These are phyloP conservation scores for Pseudorectes ferrugineus DNA, from an alignment of 2,113 vertebrate genomes.

Conservation along the genomic window DNA sequence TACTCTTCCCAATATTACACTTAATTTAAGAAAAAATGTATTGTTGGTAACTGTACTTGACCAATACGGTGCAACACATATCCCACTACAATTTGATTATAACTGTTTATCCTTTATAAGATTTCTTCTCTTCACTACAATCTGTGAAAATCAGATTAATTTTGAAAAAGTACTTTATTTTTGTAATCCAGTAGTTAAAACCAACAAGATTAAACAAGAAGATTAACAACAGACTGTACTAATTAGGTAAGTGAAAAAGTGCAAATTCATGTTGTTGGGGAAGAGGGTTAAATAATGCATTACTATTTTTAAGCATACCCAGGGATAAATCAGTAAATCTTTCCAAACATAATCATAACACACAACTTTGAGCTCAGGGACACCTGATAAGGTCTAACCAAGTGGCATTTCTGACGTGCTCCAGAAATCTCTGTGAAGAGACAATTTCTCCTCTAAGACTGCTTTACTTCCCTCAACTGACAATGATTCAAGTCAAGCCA, in stretches of 20 bases:
- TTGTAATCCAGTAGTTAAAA: not conserved
- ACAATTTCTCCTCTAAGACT: not conserved
- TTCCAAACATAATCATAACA: not conserved
- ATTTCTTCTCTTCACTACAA: not conserved
- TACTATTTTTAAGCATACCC: not conserved
- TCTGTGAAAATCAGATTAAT: not conserved
- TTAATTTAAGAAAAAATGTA: not conserved
- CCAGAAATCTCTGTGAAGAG: not conserved
- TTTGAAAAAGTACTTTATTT: not conserved
- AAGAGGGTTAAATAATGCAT: not conserved
- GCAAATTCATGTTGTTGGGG: not conserved
- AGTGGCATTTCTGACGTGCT: rapidly evolving
- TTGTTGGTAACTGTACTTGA: not conserved
- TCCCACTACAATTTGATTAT: not conserved
- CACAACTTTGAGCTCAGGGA: not conserved
- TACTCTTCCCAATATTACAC: not conserved
- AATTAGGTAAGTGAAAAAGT: not conserved
- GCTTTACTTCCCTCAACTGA: not conserved
- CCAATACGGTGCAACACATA: rapidly evolving
- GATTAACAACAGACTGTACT: not conserved
- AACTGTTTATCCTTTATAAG: not conserved
- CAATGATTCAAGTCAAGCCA: not conserved
- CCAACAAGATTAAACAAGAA: not conserved
- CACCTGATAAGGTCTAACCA: not conserved
- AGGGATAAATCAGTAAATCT: not conserved